Percentiles rank a stretch among this genome's conserved stretches.
phyloP scores from a whole-genome alignment of 2,113 vertebrate genomes.

The Nesospiza acunhae region DNA sequence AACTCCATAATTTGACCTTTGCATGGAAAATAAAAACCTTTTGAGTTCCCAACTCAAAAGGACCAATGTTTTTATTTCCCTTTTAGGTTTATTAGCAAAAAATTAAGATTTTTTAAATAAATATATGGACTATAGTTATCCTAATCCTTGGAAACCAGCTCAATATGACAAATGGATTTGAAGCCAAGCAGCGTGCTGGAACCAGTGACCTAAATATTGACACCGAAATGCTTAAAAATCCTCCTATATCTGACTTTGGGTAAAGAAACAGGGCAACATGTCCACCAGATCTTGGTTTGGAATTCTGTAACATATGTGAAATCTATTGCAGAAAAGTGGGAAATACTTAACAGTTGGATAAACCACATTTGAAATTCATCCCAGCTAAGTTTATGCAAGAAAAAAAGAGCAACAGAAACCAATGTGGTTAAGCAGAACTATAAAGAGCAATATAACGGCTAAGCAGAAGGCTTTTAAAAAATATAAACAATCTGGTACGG shows the following conservation, averaged over 20 bases:
- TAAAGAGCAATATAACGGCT: slow-evolving; percentile 73
- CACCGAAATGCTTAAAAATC: neutral
- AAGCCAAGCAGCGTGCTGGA: neutral
- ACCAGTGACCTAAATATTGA: slow-evolving; percentile 42
- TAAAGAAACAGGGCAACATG: slow-evolving; percentile 59
- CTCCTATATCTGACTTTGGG: slow-evolving; percentile 49
- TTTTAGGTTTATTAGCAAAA: neutral
- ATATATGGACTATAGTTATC: neutral
- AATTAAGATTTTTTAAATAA: neutral
- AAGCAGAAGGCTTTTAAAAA: slow-evolving; percentile 78
- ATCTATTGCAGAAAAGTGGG: slow-evolving; percentile 77
- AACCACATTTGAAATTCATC: slow-evolving; percentile 81
- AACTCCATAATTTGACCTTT: neutral
- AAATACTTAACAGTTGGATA: slow-evolving; percentile 79
- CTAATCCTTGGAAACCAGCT: slow-evolving; percentile 35
- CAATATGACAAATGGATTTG: slow-evolving; percentile 6
- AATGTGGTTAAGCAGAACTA: slow-evolving; percentile 69
- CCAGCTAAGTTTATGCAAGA: slow-evolving; percentile 76
- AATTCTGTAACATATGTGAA: slow-evolving; percentile 79
- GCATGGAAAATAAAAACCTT: neutral
- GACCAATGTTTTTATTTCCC: neutral
- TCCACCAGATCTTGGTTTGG: slow-evolving; percentile 74
- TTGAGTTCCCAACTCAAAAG: neutral
- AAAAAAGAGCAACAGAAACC: slow-evolving; percentile 78
- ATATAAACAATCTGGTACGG: slow-evolving; percentile 79